Percentiles rank a stretch among this genome's conserved stretches.
phyloP scores from a whole-genome alignment of 1,140 invertebrate genomes.

The Semibalanus balanoides region DNA sequence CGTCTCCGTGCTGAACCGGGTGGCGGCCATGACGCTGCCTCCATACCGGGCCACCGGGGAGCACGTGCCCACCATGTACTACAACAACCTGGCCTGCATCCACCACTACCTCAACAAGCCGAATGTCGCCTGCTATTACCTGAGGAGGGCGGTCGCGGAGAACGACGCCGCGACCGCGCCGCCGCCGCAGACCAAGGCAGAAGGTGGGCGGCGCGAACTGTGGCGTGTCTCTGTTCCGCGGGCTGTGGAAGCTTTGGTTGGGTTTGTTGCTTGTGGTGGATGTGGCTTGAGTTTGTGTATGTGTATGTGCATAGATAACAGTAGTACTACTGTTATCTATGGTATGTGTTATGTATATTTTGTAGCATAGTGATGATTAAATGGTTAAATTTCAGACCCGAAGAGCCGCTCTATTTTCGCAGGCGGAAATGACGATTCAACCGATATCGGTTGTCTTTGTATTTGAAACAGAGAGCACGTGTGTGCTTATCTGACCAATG shows the following conservation, averaged over 20 bases:
- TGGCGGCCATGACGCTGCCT: conserved; percentile 17
- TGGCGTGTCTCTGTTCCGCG: conserved; percentile 10
- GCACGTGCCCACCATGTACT: conserved; percentile 52
- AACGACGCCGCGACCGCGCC: conserved; percentile 37
- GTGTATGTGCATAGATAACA: no score
- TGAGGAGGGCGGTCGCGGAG: conserved; percentile 66
- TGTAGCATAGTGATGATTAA: no score
- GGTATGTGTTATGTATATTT: no score
- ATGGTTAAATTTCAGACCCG: no score
- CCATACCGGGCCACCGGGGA: conserved; percentile 10
- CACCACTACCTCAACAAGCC: conserved; percentile 75
- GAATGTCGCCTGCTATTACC: conserved; percentile 67
- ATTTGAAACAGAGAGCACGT: no score
- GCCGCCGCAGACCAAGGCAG: background rate
- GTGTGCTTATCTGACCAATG: no score
- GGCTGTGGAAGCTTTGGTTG: conserved; percentile 8
- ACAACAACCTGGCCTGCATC: conserved; percentile 80
- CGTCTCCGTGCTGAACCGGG: conserved; percentile 43
- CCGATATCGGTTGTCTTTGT: no score
- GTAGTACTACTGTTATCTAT: no score
- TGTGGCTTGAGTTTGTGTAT: no score
- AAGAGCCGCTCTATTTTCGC: no score
- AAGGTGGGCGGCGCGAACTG: background rate
- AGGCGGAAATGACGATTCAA: no score
- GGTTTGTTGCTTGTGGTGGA: no score